Evolutionary conservation across 2,113 vertebrate species (phyloP).

Genomic region (Megalops atlanticus): DNA sequence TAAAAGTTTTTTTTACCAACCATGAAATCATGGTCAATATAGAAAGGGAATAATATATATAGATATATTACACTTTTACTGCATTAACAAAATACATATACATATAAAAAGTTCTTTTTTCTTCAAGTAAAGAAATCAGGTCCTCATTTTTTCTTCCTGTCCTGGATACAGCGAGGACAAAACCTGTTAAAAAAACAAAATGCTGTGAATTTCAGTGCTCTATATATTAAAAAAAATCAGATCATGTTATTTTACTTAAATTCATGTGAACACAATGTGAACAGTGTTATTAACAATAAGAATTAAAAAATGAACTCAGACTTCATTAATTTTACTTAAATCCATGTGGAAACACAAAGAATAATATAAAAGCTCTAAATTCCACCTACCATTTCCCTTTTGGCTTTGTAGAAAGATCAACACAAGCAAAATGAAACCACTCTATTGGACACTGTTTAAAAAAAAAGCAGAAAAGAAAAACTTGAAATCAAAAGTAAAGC

Average conservation of each 20-base stretch:
- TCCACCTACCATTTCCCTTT: constrained; percentile 96
- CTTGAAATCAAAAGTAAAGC: background rate
- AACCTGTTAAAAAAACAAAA: constrained; percentile 73
- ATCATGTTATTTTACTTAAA: background rate
- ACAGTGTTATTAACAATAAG: too few species aligned
- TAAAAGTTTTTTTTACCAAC: constrained; percentile 50
- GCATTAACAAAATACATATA: constrained; percentile 54
- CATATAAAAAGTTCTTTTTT: constrained; percentile 30
- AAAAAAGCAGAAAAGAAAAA: constrained; percentile 32
- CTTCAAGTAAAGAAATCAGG: constrained; percentile 20
- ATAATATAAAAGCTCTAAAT: background rate
- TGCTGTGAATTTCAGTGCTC: background rate
- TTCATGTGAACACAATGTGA: background rate
- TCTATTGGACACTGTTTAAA: constrained; percentile 90
- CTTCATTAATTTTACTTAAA: background rate
- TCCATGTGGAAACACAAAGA: background rate
- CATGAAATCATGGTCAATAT: constrained; percentile 23
- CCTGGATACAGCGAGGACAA: constrained; percentile 93
- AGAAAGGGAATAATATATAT: constrained; percentile 44
- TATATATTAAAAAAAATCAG: background rate
- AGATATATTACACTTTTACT: constrained; percentile 49
- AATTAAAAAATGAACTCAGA: background rate
- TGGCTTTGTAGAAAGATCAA: constrained; percentile 96
- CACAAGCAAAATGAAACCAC: constrained; percentile 98
- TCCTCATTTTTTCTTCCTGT: constrained; percentile 90